Evolutionary conservation across 2,797 vertebrate genomes (phyloP).

Genomic region (Platyrinchus mystaceus): DNA sequence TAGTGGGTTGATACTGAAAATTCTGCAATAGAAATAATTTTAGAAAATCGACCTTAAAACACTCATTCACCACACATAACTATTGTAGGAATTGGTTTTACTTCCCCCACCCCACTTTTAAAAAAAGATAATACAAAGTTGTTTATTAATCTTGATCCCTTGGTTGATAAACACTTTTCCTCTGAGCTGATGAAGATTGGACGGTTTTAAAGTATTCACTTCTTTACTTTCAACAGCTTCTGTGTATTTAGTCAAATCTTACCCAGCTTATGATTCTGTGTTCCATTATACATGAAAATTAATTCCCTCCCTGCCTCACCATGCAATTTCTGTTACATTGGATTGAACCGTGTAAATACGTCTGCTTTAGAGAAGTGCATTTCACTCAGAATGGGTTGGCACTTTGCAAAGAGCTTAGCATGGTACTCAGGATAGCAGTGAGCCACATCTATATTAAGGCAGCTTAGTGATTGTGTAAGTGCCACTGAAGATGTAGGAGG

Average conservation of each 20-base stretch:
- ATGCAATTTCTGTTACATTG: neutral
- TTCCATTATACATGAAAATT: neutral
- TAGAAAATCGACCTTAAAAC: neutral
- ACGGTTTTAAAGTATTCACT: neutral
- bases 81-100: neutral
- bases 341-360: neutral
- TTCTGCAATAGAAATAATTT: neutral
- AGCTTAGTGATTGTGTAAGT: neutral
- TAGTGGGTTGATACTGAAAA: neutral
- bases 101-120: neutral
- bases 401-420: neutral
- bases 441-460: neutral
- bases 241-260: neutral
- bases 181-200: neutral
- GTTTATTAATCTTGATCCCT: neutral
- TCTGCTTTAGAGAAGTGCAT: neutral
- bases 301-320: neutral
- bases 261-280: neutral
- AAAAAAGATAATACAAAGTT: neutral
- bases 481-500: neutral
- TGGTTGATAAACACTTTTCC: neutral
- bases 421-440: accelerated
- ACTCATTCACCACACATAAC: accelerated
- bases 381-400: neutral
- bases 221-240: neutral